These are phyloP conservation scores for Cossypha heuglini DNA, from an alignment of 2,797 vertebrate species.

Conservation along the genomic window DNA sequence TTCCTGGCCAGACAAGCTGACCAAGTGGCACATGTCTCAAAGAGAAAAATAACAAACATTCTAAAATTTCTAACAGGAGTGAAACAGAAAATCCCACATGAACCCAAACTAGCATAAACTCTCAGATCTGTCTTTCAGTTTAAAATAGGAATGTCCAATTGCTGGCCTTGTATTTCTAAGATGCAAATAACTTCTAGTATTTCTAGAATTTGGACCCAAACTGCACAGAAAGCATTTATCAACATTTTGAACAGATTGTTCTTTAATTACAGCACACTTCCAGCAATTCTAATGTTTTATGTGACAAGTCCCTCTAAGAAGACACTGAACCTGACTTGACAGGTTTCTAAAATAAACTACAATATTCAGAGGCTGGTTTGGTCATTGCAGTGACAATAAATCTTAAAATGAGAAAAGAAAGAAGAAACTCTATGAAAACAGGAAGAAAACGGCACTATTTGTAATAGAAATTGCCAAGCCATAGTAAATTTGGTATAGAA, in stretches of 20 bases:
- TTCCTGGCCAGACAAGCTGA: background rate
- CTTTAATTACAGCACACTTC: background rate
- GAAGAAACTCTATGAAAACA: background rate
- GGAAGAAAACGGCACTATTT: background rate
- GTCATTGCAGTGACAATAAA: background rate
- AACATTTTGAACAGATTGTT: background rate
- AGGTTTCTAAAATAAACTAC: conserved; percentile 12
- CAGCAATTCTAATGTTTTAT: background rate
- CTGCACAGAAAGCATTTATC: background rate
- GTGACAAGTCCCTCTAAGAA: background rate
- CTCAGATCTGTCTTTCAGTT: background rate
- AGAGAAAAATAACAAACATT: background rate
- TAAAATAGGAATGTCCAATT: background rate
- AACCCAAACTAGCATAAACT: background rate
- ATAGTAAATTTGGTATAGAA: background rate
- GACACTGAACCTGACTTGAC: background rate
- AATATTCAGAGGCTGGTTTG: background rate
- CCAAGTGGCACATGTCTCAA: background rate
- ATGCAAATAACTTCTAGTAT: background rate
- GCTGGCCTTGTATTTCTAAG: background rate
- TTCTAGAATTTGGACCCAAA: background rate
- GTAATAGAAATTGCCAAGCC: background rate
- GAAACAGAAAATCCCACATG: background rate
- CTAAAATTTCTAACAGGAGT: background rate
- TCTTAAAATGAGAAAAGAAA: background rate